Evolutionary conservation across 2,888 invertebrate species (phyloP), one percentile per base, ranked within the genome.

Genomic region (Anthophora plumipes): DNA sequence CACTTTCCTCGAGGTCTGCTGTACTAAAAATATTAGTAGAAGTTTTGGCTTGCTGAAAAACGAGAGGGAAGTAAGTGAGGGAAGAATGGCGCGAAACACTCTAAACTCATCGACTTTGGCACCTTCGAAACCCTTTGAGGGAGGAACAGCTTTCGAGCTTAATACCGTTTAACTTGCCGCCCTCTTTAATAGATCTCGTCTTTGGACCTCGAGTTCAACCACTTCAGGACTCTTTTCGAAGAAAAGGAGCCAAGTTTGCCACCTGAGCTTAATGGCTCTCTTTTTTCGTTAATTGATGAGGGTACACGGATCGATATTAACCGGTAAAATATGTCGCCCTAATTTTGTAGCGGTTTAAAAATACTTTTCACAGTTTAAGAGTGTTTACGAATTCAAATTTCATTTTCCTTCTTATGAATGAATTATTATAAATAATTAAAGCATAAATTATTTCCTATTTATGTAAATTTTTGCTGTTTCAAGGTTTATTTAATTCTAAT

Each of bases 101-200:
- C 74, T 39, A 82, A 77, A 85, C 59, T 72, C 79, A 73, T 82
- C 75, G 82, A 85, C 76, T 79, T 84, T 74, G 52, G 66, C 71
- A 85, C 82, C 78, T 80, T 60, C 57, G 73, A 67, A 84, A 82
- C 72, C 86, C 55, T 86, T 82, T 73, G 71, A 80, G 77, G 77
- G 80, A 57, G 82, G 57, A 82, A 74, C 74, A 77, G 85, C 85
- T 83, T 85, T 68, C 68, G 76, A 81, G 79, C 67, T 83, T 85
- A 83, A 85, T 83, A 74, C 77, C 79, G 75, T 81, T 83, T 81
- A 83, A 80, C 81, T 77, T 67, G 67, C 60, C 73, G 79, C 77
- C 77, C 77, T 64, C 64, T 81, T 83, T 83, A 85, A 80, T 80
- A 82, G 85, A 77, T 77, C 82, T 64, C 73, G 69, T 55, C 68